Conservation (phyloP, 1,140 invertebrate species). For the Belonocnema kinseyi region DNA sequence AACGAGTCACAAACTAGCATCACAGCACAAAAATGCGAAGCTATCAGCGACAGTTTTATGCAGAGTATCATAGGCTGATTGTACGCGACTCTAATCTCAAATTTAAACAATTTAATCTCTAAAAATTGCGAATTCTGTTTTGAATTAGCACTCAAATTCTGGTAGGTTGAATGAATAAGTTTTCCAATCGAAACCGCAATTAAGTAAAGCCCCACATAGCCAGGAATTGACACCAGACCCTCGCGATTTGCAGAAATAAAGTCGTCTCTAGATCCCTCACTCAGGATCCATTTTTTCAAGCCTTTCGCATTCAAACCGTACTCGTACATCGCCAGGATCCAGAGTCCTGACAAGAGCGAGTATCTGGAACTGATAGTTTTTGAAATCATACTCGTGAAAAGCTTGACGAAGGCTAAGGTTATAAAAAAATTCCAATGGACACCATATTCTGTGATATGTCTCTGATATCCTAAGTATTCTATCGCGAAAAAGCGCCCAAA, state of each 20-base stretch:
- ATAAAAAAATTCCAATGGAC: conserved; percentile 98
- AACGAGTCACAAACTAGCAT: conserved; percentile 72
- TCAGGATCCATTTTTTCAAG: conserved; percentile 85
- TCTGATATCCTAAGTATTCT: conserved; percentile 86
- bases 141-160: conserved; percentile 51
- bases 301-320: conserved; percentile 78
- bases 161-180: conserved; percentile 74
- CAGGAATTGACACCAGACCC: conserved; percentile 88
- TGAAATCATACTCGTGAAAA: conserved; percentile 80
- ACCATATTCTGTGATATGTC: conserved; percentile 94
- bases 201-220: conserved; percentile 90
- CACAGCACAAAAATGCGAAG: conserved; percentile 72
- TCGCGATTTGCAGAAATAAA: conserved; percentile 92
- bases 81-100: conserved; percentile 52
- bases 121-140: conserved; percentile 52
- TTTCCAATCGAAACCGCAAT: conserved; percentile 82
- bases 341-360: conserved; percentile 74
- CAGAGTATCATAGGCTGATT: conserved; percentile 62
- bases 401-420: conserved; percentile 89
- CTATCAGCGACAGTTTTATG: conserved; percentile 68
- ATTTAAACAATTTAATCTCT: conserved; percentile 50
- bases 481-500: conserved; percentile 81
- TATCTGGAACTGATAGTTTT: conserved; percentile 71
- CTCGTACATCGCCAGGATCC: conserved; percentile 83
- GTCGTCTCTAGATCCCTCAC: conserved; percentile 75